These are phyloP conservation scores for Aphrophora alni DNA, from an alignment of 2,888 invertebrate species.

Conservation along the genomic window DNA sequence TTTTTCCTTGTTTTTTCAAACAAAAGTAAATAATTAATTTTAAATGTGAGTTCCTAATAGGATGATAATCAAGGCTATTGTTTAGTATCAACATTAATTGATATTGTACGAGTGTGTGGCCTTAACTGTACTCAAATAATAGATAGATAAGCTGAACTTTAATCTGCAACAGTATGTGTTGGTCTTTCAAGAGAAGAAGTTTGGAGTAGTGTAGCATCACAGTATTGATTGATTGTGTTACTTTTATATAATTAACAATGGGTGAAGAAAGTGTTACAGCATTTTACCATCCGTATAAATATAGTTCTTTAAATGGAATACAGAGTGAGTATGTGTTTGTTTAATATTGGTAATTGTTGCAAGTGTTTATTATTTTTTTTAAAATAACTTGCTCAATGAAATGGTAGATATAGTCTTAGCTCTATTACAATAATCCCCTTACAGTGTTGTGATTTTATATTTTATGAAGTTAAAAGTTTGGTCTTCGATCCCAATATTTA, in stretches of 20 bases:
- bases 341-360: too few relatives aligned
- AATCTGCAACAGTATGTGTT: background rate
- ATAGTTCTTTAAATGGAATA: conserved; percentile 54
- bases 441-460: too few relatives aligned
- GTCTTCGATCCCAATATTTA: too few relatives aligned
- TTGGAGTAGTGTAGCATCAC: background rate
- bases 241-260: conserved; percentile 6
- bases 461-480: too few relatives aligned
- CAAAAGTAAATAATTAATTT: background rate
- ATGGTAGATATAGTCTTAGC: too few relatives aligned
- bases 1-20: too few relatives aligned
- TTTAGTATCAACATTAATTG: background rate
- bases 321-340: conserved; percentile 53
- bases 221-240: conserved; percentile 23
- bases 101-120: background rate
- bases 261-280: conserved; percentile 46
- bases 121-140: background rate
- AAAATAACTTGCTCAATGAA: too few relatives aligned
- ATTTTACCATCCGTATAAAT: conserved; percentile 55
- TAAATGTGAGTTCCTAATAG: background rate
- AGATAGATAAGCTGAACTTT: background rate
- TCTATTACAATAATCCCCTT: too few relatives aligned
- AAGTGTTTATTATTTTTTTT: too few relatives aligned
- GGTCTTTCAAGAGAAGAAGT: background rate
- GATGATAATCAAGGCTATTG: too few relatives aligned